Conservation (phyloP, 2,113 vertebrate genomes). For the Saccopteryx leptura region DNA sequence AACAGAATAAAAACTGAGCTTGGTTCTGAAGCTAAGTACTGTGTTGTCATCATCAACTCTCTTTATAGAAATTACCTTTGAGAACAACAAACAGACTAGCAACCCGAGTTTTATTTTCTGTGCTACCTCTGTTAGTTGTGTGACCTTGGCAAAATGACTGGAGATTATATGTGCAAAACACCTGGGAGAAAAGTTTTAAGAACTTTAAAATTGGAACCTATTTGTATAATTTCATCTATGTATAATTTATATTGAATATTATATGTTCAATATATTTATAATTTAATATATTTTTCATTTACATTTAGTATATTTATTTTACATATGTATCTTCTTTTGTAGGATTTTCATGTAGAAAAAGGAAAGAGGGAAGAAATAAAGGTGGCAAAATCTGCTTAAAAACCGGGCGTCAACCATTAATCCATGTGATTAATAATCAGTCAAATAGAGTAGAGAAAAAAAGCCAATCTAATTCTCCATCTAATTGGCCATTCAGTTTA, state of each 20-base stretch:
- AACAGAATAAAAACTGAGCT: slow-evolving; percentile 9
- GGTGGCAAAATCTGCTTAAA: background rate
- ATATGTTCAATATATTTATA: background rate
- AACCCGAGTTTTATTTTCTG: background rate
- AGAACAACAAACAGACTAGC: background rate
- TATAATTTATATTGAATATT: background rate
- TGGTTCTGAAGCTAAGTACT: background rate
- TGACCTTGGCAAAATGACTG: background rate
- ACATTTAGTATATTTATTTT: background rate
- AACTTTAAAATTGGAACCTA: background rate
- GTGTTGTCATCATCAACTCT: background rate
- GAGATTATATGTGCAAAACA: background rate
- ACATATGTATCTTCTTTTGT: background rate
- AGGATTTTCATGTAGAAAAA: background rate
- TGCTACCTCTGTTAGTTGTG: background rate
- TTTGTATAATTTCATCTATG: background rate
- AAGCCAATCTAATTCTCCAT: slow-evolving; percentile 51
- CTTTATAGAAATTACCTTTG: background rate
- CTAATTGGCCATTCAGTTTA: slow-evolving; percentile 59
- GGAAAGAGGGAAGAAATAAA: background rate
- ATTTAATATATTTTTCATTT: background rate
- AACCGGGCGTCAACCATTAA: background rate
- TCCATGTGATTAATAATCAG: background rate
- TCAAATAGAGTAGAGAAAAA: slow-evolving; percentile 57
- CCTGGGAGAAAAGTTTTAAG: background rate